Base-by-base conservation (phyloP, 2,888 invertebrate species). In the Augiades crinisus region DNA sequence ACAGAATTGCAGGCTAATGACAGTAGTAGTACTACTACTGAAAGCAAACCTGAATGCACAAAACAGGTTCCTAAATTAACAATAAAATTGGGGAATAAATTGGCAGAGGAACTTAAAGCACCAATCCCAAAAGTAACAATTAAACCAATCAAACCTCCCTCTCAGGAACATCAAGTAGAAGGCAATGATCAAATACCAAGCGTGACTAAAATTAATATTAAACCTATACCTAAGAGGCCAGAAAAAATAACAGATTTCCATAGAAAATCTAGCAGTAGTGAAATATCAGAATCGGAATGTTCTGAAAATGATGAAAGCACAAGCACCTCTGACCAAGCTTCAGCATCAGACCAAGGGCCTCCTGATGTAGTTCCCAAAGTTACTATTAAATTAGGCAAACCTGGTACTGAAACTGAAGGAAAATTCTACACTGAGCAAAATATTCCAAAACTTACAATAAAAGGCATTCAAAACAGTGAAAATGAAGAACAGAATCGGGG, bases 291-390 rank as follows among this genome's bases (percentile, higher is more conserved):
- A 75, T 90, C 85, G 5, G 90, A 89, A 69, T 90, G 82, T 65
- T 90, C 90, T 52, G 90, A 90, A 72, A 90, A 87, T 89, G 92
- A 89, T 78, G 89, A 79, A 73, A 91, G 67, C 64, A 82, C 81
- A 60, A 91, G 85, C 60, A 81, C 83, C 49, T 83, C 84, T 51
- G 89, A 81, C 59, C 85, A 82, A 65, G 71, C 84, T 31, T 87
- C 87, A 49, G 65, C 81, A 37, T 85, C 87, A 30, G 87, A 89
- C 64, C 84, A 84, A 63, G 82, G 81, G 1, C 58, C 73, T 47
- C 61, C 70, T 58, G 85, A 84, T 58, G 60, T 78, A 55, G 75
- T 88, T 45, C 89, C 89, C 33, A 90, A 88, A 75, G 87, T 89
- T 46, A 89, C 86, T 37, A 90, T 90, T 38, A 90, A 85, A 71